Evolutionary conservation across 1,140 invertebrate species (phyloP).

Genomic region (Sinonovacula constricta): DNA sequence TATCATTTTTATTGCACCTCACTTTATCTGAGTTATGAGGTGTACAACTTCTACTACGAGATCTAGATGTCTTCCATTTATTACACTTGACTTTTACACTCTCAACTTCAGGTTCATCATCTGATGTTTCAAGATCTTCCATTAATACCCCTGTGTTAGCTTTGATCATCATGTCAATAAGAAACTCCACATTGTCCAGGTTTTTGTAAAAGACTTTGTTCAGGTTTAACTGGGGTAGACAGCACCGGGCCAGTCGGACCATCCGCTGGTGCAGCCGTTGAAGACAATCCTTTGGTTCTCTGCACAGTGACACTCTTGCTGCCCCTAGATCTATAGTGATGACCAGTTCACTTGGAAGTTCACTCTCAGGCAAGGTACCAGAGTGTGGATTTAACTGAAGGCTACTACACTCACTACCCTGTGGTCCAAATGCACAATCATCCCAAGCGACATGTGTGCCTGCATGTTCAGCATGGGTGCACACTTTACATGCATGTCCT

Average conservation of each 20-base stretch:
- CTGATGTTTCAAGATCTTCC: neutral
- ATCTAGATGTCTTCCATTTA: too few relatives aligned
- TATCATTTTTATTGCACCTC: neutral
- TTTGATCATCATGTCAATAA: conserved; percentile 36
- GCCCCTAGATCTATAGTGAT: conserved; percentile 49
- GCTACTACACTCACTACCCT: neutral
- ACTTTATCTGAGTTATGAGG: too few relatives aligned
- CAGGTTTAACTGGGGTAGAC: conserved; percentile 19
- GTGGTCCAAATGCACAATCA: neutral
- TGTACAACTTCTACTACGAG: too few relatives aligned
- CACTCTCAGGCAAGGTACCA: neutral
- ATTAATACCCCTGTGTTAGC: conserved; percentile 6
- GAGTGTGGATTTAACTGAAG: neutral
- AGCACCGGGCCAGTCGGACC: conserved; percentile 3
- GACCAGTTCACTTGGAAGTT: conserved; percentile 28
- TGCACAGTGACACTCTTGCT: conserved; percentile 30
- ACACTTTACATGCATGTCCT: neutral
- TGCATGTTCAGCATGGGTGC: neutral
- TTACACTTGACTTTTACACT: too few relatives aligned
- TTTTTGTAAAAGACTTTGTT: conserved; percentile 45
- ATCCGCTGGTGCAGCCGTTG: conserved; percentile 27
- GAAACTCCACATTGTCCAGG: conserved; percentile 42
- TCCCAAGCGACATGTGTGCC: neutral
- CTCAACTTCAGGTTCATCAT: too few relatives aligned
- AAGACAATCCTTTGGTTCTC: conserved; percentile 32